phyloP scores from a whole-genome alignment of 2,113 vertebrate genomes.

The Chlorodrepanis virens region DNA sequence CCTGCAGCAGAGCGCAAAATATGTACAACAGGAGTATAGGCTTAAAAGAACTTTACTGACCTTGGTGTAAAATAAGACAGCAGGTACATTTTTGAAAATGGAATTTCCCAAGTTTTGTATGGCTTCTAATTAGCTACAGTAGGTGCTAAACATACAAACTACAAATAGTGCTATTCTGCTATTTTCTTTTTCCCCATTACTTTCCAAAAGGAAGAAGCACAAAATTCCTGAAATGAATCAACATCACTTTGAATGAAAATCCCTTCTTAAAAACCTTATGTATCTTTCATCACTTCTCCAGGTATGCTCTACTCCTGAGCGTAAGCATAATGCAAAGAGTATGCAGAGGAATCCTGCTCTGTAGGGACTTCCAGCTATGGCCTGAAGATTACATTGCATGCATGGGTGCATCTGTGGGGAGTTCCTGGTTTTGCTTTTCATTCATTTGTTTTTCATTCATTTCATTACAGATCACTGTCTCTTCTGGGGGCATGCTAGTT shows the following conservation, averaged over 20 bases:
- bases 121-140: neutral
- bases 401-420: neutral
- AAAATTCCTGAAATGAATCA: neutral
- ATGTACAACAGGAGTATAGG: neutral
- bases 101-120: neutral
- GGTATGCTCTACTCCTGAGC: neutral
- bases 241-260: neutral
- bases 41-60: neutral
- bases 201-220: neutral
- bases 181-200: neutral
- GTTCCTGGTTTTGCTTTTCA: slow-evolving; percentile 54
- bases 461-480: slow-evolving; percentile 80
- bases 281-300: neutral
- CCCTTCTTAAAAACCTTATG: neutral
- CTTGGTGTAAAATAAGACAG: neutral
- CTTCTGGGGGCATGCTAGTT: slow-evolving; percentile 88
- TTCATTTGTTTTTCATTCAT: neutral
- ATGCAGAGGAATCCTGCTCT: neutral
- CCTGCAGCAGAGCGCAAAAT: neutral
- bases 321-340: neutral
- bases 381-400: neutral
- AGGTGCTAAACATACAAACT: neutral
- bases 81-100: neutral
- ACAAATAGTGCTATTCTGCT: neutral
- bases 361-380: neutral